phyloP scores from a whole-genome alignment of 2,888 invertebrate genomes.

The Temnothorax unifasciatus region DNA sequence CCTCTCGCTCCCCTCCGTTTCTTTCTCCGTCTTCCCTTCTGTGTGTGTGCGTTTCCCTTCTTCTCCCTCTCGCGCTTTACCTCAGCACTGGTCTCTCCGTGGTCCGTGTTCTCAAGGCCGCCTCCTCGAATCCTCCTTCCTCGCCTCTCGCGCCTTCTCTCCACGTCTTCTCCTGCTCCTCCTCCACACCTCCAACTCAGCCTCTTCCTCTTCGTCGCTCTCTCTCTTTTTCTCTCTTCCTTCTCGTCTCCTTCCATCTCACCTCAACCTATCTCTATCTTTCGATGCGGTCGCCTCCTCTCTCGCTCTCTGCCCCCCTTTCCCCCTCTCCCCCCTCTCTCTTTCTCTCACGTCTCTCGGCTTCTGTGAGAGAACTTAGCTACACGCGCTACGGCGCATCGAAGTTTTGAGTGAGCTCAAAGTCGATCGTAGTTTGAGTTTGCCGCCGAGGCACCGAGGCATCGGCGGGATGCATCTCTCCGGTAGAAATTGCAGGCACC shows the following conservation, averaged over 20 bases:
- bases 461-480: constrained; percentile 63
- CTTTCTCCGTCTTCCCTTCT: constrained; percentile 35
- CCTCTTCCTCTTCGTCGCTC: constrained; percentile 56
- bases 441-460: constrained; percentile 58
- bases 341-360: constrained; percentile 26
- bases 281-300: constrained; percentile 20
- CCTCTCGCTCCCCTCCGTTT: constrained; percentile 25
- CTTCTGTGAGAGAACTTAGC: constrained; percentile 60
- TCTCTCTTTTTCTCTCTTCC: not conserved
- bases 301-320: not conserved
- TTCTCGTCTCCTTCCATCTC: constrained; percentile 59
- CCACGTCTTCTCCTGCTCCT: constrained; percentile 63
- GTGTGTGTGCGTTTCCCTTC: constrained; percentile 4
- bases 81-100: constrained; percentile 70
- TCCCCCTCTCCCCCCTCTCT: constrained; percentile 25
- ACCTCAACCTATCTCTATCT: constrained; percentile 63
- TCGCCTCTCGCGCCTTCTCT: constrained; percentile 63
- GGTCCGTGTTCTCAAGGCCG: constrained; percentile 86
- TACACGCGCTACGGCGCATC: constrained; percentile 60
- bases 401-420: constrained; percentile 66
- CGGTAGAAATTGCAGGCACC: constrained; percentile 70
- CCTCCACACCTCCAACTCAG: constrained; percentile 65
- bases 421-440: constrained; percentile 66
- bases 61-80: constrained; percentile 59
- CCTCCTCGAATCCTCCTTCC: constrained; percentile 82